Base-by-base conservation (phyloP, 2,888 invertebrate species). In the Lasioglossum oenotherae region DNA sequence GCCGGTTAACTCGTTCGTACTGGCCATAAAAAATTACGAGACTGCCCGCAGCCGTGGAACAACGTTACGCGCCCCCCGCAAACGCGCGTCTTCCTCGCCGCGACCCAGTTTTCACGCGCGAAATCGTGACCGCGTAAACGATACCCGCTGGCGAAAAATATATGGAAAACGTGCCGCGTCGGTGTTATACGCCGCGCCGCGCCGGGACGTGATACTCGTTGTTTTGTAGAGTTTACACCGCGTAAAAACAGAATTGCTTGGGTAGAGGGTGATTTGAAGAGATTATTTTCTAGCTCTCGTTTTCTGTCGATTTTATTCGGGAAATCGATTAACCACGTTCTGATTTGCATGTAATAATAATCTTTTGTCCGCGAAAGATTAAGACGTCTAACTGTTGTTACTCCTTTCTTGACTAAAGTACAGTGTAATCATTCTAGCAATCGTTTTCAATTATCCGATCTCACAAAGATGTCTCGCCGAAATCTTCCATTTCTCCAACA, bases 1-100 rank as follows among this genome's bases (percentile, higher is more conserved):
- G 78, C 57, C 60, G 80, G 83, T 83, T 86, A 86, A 72, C 82
- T 87, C 64, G 83, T 73, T 86, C 44, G 86, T 87, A 75, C 82
- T 73, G 23, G 12, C 41, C 69, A 60, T 86, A 73, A 85, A 87
- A 85, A 86, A 83, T 87, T 80, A 86, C 78, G 78, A 69, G 85
- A 31, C 60, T 57, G 49, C 76, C 27, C 60, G 53, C 64, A 38
- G 44, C 31, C 10, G 74, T 16, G 41, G 49, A 57, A 72, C 44
- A 64, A 41, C 38, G 53, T 60, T 77, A n/a, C 44, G 6, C 57
- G 10, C 46, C 19, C 19, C 14, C 49, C 12, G 19, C 14, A 41
- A 2, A 4, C 64, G 67, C 44, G 49, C 38, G 38, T 74, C 60
- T 38, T 41, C 41, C 19, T 49, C 19, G 2, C 27, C 77, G 44